Evolutionary conservation across 2,797 vertebrate species (phyloP).

Genomic region (Clarias platycephalus): DNA sequence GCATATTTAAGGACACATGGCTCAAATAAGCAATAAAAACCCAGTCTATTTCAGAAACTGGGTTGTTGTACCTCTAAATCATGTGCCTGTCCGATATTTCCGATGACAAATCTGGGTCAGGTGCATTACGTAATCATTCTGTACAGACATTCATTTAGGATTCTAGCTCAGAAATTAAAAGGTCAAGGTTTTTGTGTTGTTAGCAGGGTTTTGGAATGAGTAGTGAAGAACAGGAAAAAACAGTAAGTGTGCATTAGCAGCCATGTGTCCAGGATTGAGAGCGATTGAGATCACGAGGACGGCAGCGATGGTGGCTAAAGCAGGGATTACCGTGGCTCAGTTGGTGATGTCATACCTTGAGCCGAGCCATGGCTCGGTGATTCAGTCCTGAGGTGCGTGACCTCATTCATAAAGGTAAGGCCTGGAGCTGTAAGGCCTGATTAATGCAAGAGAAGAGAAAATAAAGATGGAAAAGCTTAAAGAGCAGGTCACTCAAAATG

Average conservation of each 20-base stretch:
- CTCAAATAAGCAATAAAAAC: conserved; percentile 1
- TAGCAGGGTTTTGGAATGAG: conserved; percentile 45
- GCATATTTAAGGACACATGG: conserved; percentile 1
- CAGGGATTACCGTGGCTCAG: conserved; percentile 53
- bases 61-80: conserved; percentile 14
- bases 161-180: conserved; percentile 41
- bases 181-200: conserved; percentile 53
- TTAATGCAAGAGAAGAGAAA: background rate
- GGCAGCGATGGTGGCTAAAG: conserved; percentile 50
- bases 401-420: conserved; percentile 49
- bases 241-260: conserved; percentile 42
- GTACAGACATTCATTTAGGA: conserved; percentile 40
- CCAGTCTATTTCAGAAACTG: conserved; percentile 29
- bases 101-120: conserved; percentile 35
- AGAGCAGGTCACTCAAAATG: background rate
- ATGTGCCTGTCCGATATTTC: conserved; percentile 32
- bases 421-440: conserved; percentile 20
- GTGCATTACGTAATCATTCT: conserved; percentile 42
- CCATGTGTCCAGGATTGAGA: conserved; percentile 43
- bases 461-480: conserved; percentile 2
- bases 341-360: conserved; percentile 54
- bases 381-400: conserved; percentile 45
- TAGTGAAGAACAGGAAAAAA: conserved; percentile 25
- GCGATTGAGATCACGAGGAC: conserved; percentile 54
- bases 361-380: conserved; percentile 36